Evolutionary conservation across 2,797 vertebrate species (phyloP).

Genomic region (Rallus crepitans): DNA sequence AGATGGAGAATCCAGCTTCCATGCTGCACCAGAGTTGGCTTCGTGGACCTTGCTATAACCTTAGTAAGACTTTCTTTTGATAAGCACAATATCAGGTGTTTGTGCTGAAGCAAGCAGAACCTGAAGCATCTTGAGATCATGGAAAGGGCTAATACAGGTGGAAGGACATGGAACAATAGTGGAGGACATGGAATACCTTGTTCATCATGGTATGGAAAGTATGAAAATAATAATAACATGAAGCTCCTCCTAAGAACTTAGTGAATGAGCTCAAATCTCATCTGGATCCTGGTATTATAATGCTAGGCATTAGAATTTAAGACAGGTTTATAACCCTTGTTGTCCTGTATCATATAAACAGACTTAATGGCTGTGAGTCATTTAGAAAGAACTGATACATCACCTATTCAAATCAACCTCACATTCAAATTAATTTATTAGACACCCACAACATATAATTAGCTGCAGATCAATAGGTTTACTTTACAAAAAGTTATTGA

Average conservation of each 20-base stretch:
- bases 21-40: not conserved
- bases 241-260: not conserved
- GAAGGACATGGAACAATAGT: not conserved
- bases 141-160: not conserved
- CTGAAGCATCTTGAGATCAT: not conserved
- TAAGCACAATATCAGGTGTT: slow-evolving; percentile 6
- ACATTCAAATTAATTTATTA: slow-evolving; percentile 73
- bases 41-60: not conserved
- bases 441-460: slow-evolving; percentile 68
- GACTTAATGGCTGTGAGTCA: slow-evolving; percentile 29
- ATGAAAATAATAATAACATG: not conserved
- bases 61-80: not conserved
- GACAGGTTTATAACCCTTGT: not conserved
- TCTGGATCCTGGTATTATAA: not conserved
- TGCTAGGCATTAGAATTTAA: not conserved
- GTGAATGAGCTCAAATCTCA: not conserved
- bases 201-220: not conserved
- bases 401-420: slow-evolving; percentile 46
- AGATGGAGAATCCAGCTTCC: not conserved
- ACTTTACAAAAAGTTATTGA: slow-evolving; percentile 74
- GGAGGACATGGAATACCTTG: not conserved
- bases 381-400: slow-evolving; percentile 53
- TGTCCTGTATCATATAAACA: slow-evolving; percentile 29
- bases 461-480: slow-evolving; percentile 71
- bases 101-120: slow-evolving; percentile 18